Conservation (phyloP, 2,113 vertebrate species). For the Microcebus tavaratra region DNA sequence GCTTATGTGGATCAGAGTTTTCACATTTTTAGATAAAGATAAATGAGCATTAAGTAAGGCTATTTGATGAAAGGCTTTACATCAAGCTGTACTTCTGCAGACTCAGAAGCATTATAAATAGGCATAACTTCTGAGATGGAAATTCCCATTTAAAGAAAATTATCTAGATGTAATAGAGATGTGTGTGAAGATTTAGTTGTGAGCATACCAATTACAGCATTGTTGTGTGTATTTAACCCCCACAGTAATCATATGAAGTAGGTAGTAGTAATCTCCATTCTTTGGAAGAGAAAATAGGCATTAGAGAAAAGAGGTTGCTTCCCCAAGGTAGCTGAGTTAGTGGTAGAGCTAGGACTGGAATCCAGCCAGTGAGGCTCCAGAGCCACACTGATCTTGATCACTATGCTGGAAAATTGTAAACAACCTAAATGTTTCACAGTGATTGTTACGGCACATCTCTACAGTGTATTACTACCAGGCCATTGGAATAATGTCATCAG, state of each 20-base stretch:
- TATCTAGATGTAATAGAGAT: not conserved
- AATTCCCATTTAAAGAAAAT: not conserved
- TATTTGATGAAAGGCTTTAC: constrained; percentile 25
- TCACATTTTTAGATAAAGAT: constrained; percentile 9
- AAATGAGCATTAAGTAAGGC: not conserved
- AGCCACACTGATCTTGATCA: not conserved
- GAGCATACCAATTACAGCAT: not conserved
- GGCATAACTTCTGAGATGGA: not conserved
- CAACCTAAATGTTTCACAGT: not conserved
- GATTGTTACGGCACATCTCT: not conserved
- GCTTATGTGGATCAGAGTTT: not conserved
- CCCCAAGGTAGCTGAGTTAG: not conserved
- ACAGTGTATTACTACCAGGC: not conserved
- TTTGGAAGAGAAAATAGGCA: constrained; percentile 7
- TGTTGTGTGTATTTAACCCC: not conserved
- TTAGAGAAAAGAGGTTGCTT: constrained; percentile 2
- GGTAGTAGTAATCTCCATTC: not conserved
- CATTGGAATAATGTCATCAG: not conserved
- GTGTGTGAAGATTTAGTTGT: not conserved
- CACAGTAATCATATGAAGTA: not conserved
- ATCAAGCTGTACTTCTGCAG: not conserved
- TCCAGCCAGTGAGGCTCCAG: not conserved
- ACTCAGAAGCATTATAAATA: not conserved
- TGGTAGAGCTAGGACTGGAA: not conserved
- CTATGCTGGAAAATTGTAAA: not conserved